Evolutionary conservation across 2,888 invertebrate species (phyloP).

Genomic region (Pilophorus perplexus): DNA sequence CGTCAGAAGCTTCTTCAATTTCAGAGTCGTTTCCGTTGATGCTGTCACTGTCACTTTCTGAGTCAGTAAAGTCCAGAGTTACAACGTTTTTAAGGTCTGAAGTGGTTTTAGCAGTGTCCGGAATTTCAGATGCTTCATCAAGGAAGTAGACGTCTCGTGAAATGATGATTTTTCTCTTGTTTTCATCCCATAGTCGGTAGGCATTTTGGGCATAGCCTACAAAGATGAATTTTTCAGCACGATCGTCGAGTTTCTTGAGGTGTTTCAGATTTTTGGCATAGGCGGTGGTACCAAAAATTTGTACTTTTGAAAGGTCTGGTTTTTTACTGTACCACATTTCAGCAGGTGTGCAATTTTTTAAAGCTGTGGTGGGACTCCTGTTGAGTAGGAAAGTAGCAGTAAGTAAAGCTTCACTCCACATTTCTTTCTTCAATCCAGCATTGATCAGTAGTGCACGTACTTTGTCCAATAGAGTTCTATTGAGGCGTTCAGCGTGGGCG

Average conservation of each 20-base stretch:
- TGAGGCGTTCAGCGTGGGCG: constrained; percentile 45
- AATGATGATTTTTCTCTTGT: constrained; percentile 42
- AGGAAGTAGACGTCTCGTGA: constrained; percentile 13
- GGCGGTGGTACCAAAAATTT: constrained; percentile 50
- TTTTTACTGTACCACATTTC: constrained; percentile 49
- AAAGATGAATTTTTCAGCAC: constrained; percentile 49
- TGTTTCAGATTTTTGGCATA: constrained; percentile 48
- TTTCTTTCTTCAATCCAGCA: constrained; percentile 46
- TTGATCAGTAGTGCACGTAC: constrained; percentile 49
- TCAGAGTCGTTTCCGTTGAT: background rate
- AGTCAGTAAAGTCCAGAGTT: background rate
- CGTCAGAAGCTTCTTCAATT: background rate
- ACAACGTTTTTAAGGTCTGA: background rate
- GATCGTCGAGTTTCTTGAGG: constrained; percentile 49
- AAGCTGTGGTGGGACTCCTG: constrained; percentile 47
- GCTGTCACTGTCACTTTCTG: background rate
- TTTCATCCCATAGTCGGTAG: constrained; percentile 48
- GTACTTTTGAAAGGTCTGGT: constrained; percentile 49
- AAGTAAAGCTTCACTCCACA: constrained; percentile 51
- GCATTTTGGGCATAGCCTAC: constrained; percentile 47
- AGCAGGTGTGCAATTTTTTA: constrained; percentile 47
- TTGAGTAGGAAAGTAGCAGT: constrained; percentile 49
- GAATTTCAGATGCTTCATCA: background rate
- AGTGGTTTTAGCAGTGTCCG: background rate
- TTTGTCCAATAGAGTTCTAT: constrained; percentile 48